Conservation (phyloP, 2,888 invertebrate species). For the Pseudococcus jackbeardsleyi region DNA sequence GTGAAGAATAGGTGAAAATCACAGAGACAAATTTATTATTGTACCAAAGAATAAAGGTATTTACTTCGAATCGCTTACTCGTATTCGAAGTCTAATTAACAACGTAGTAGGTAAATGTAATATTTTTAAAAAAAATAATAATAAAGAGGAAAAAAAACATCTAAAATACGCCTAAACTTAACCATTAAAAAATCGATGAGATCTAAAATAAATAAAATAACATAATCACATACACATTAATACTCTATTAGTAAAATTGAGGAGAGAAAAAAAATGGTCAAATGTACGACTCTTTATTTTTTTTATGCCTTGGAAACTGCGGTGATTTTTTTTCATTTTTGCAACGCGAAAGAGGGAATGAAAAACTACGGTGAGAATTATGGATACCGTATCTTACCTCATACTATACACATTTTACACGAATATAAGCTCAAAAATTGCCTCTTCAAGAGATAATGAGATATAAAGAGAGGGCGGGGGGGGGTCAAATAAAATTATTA, state of each 20-base stretch:
- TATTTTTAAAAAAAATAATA: not conserved
- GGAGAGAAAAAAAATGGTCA: constrained; percentile 32
- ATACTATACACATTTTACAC: constrained; percentile 36
- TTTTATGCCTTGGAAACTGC: not conserved
- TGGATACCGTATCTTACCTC: not conserved
- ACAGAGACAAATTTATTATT: constrained; percentile 33
- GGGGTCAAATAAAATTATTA: not conserved
- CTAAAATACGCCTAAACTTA: constrained; percentile 18
- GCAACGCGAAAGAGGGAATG: not conserved
- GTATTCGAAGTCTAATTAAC: constrained; percentile 42
- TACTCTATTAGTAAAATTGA: constrained; percentile 18
- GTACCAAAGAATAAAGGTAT: constrained; percentile 15
- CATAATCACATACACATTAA: constrained; percentile 50
- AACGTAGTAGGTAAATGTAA: constrained; percentile 14
- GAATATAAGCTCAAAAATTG: constrained; percentile 38
- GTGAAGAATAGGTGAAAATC: constrained; percentile 24
- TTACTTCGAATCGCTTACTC: constrained; percentile 4
- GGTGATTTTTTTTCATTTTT: not conserved
- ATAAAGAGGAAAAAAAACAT: not conserved
- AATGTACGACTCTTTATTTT: not conserved
- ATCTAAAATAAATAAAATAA: constrained; percentile 55
- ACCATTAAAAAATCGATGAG: constrained; percentile 44
- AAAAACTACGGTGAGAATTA: not conserved
- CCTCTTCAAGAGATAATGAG: not conserved
- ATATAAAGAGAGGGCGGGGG: not conserved